phyloP scores from a whole-genome alignment of 1,140 invertebrate species.

The Lepidurus packardi region DNA sequence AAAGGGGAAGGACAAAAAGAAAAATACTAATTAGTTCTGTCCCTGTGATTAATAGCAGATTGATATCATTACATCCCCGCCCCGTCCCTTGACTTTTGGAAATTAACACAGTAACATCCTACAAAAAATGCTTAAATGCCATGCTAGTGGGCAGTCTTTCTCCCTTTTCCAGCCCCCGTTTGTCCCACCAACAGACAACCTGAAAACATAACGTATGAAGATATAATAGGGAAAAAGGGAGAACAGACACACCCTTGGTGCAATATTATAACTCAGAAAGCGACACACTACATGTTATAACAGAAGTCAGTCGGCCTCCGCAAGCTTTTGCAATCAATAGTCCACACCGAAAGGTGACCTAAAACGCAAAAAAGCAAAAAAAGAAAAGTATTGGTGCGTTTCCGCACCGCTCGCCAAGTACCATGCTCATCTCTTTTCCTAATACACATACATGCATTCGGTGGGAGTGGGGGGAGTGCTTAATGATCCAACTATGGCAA shows the following conservation, averaged over 20 bases:
- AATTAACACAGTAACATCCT: not conserved
- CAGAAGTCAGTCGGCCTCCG: not conserved
- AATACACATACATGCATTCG: too few species aligned
- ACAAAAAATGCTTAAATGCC: not conserved
- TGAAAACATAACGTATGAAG: not conserved
- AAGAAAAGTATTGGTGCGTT: not conserved
- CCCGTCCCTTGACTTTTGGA: constrained; percentile 2
- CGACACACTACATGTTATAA: not conserved
- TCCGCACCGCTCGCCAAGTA: too few species aligned
- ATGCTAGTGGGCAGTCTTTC: not conserved
- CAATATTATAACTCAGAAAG: not conserved
- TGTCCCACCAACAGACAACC: not conserved
- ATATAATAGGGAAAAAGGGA: not conserved
- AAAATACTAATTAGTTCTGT: not conserved
- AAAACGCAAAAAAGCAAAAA: not conserved
- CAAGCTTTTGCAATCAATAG: constrained; percentile 14
- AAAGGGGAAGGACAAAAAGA: not conserved
- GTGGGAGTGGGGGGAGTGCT: too few species aligned
- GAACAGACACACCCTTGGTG: not conserved
- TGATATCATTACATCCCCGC: not conserved
- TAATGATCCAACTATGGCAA: not conserved
- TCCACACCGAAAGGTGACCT: not conserved
- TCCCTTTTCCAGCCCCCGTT: not conserved
- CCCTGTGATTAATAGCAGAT: constrained; percentile 15
- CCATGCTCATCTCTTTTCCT: too few species aligned